These are phyloP conservation scores for Chloroceryle inda DNA, from an alignment of 2,797 vertebrate genomes.

Conservation along the genomic window DNA sequence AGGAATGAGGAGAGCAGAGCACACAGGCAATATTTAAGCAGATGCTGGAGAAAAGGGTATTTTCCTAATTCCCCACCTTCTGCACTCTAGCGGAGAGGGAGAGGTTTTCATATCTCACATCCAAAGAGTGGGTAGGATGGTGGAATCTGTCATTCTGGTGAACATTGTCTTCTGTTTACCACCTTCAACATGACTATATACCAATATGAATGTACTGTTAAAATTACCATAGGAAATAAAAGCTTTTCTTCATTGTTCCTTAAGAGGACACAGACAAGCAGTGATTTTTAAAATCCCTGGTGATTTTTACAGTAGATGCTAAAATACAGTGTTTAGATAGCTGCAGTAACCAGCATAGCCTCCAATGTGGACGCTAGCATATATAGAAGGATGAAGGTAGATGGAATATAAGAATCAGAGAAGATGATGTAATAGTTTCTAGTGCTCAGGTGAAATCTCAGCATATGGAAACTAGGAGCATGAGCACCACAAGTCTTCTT, in stretches of 20 bases:
- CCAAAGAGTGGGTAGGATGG: not conserved
- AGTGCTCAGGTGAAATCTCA: not conserved
- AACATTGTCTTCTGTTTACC: not conserved
- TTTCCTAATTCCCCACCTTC: not conserved
- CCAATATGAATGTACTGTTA: not conserved
- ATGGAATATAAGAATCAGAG: not conserved
- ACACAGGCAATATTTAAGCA: not conserved
- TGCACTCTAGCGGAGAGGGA: not conserved
- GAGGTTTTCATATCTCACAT: not conserved
- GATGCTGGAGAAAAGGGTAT: not conserved
- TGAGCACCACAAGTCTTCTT: not conserved
- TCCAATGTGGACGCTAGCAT: not conserved
- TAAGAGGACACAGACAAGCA: not conserved
- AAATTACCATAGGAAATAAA: not conserved
- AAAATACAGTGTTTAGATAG: not conserved
- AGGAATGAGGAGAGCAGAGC: not conserved
- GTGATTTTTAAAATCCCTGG: not conserved
- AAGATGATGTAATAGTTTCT: not conserved
- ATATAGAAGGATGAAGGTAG: not conserved
- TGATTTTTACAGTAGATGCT: not conserved
- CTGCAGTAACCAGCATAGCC: not conserved
- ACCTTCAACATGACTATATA: not conserved
- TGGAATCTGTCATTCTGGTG: not conserved
- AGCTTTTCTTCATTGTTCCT: not conserved
- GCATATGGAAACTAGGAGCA: not conserved